phyloP scores from a whole-genome alignment of 2,797 vertebrate species.

The Paratrypauchen microcephalus region DNA sequence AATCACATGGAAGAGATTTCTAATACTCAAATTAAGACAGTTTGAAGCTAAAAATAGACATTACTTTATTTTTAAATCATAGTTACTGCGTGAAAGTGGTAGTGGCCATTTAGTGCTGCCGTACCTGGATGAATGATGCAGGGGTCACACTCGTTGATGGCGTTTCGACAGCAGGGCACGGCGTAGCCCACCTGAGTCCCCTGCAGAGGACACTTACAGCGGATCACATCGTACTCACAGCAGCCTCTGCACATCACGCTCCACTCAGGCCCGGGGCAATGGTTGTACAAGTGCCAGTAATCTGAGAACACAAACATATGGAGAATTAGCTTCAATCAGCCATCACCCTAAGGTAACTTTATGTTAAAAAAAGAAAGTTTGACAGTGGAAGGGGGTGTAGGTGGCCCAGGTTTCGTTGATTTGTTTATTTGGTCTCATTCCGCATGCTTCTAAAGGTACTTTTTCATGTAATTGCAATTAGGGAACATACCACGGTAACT shows the following conservation, averaged over 20 bases:
- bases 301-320: constrained; percentile 70
- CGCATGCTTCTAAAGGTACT: constrained; percentile 45
- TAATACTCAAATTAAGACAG: not conserved
- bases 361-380: constrained; percentile 8
- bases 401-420: not conserved
- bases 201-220: constrained; percentile 89
- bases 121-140: constrained; percentile 96
- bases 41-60: not conserved
- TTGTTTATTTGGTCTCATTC: constrained; percentile 6
- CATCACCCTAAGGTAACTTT: not conserved
- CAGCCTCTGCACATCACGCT: constrained; percentile 96
- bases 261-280: constrained; percentile 95
- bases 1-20: too few species aligned
- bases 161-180: constrained; percentile 95
- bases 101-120: not conserved
- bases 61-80: too few species aligned
- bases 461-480: constrained; percentile 32
- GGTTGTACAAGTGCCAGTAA: constrained; percentile 89
- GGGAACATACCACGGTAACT: not conserved
- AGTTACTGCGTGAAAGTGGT: not conserved
- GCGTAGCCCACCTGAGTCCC: constrained; percentile 91
- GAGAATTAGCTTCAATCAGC: constrained; percentile 1
- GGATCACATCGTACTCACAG: constrained; percentile 93
- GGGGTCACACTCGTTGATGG: constrained; percentile 93
- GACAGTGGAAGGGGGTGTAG: constrained; percentile 10